These are phyloP conservation scores for Fragum fragum DNA, from an alignment of 2,888 invertebrate species.

Conservation along the genomic window DNA sequence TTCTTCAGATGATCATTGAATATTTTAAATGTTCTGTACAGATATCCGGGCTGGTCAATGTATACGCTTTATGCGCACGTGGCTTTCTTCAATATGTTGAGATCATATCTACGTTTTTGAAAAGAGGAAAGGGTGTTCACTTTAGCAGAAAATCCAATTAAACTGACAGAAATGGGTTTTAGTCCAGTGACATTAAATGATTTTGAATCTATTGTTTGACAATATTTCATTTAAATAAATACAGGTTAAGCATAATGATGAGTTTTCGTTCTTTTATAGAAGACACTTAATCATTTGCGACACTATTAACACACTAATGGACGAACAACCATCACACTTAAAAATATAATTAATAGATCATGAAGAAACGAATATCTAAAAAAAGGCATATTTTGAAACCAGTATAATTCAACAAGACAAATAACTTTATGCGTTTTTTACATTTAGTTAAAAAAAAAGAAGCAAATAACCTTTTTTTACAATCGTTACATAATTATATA, in stretches of 20 bases:
- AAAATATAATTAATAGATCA: background rate
- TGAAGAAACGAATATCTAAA: background rate
- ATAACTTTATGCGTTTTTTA: no score
- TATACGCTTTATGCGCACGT: no score
- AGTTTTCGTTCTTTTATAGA: background rate
- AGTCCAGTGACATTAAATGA: background rate
- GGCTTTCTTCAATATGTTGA: no score
- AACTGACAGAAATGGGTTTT: background rate
- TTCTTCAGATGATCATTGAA: no score
- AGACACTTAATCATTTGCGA: background rate
- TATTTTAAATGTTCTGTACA: no score
- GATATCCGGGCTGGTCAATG: no score
- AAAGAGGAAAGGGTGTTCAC: background rate
- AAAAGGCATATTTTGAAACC: no score
- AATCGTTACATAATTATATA: no score
- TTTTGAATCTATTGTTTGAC: constrained; percentile 4
- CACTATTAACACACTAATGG: background rate
- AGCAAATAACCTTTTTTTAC: no score
- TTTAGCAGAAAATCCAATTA: background rate
- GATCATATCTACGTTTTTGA: no score
- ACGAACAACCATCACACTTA: background rate
- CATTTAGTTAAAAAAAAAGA: no score
- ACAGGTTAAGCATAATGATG: constrained; percentile 1
- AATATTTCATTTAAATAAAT: background rate
- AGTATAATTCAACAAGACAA: no score